These are phyloP conservation scores for Chlorodrepanis virens DNA, from an alignment of 2,113 vertebrate species.

Conservation along the genomic window DNA sequence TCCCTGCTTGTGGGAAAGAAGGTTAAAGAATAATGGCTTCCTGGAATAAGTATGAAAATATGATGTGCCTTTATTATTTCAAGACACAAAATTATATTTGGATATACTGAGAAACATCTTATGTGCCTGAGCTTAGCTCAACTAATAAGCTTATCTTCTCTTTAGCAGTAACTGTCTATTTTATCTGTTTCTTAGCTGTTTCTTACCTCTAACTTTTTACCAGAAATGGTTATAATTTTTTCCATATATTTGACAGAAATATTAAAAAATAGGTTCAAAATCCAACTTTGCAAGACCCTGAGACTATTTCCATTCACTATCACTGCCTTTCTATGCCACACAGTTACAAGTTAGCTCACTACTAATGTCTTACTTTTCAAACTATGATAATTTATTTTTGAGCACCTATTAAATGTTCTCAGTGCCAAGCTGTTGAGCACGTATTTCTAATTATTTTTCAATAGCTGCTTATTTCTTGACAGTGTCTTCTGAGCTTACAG, in stretches of 20 bases:
- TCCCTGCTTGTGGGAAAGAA: not conserved
- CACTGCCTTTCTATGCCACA: not conserved
- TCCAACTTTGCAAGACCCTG: not conserved
- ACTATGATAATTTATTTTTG: not conserved
- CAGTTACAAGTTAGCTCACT: not conserved
- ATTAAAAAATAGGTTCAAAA: not conserved
- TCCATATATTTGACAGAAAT: not conserved
- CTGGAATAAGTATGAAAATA: not conserved
- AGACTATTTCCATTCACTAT: not conserved
- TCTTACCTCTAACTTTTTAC: not conserved
- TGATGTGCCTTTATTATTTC: not conserved
- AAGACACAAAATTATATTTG: not conserved
- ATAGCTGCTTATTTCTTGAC: not conserved
- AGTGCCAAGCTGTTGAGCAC: rapidly evolving
- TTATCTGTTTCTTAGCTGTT: not conserved
- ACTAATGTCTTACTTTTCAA: not conserved
- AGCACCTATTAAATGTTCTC: not conserved
- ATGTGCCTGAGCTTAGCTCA: not conserved
- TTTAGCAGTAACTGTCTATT: not conserved
- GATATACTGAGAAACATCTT: not conserved
- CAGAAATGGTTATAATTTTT: not conserved
- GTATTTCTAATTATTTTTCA: not conserved
- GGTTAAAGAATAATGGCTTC: not conserved
- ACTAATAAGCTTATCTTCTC: not conserved
- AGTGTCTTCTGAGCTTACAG: not conserved